Percentiles rank a stretch among this genome's conserved stretches.
phyloP scores from a whole-genome alignment of 2,113 vertebrate species.

The Origma solitaria region DNA sequence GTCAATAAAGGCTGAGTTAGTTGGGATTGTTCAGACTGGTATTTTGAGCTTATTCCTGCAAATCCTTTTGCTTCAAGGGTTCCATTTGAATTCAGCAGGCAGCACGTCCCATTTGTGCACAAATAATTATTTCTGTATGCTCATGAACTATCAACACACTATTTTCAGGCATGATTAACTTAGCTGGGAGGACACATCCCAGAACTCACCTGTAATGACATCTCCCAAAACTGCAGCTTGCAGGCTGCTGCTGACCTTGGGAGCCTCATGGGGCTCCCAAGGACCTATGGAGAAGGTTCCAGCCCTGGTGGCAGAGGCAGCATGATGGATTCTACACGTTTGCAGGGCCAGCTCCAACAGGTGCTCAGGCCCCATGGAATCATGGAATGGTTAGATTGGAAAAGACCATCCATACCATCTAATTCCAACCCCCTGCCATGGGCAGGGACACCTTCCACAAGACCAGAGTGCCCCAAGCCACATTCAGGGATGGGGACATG shows the following conservation, averaged over 20 bases:
- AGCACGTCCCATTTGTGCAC: background rate
- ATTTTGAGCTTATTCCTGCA: background rate
- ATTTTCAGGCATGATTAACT: background rate
- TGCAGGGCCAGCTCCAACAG: fast-evolving
- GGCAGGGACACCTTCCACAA: background rate
- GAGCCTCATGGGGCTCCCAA: background rate
- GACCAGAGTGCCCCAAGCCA: background rate
- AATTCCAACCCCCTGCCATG: background rate
- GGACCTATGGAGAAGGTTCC: background rate
- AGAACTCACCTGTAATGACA: background rate
- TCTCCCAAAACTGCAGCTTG: background rate
- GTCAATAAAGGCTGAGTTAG: background rate
- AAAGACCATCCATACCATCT: background rate
- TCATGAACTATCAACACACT: background rate
- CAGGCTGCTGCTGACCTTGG: background rate
- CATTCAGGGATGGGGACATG: too few relatives aligned
- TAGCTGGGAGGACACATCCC: background rate
- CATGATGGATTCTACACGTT: fast-evolving
- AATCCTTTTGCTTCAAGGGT: background rate
- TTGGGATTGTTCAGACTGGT: background rate
- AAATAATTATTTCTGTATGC: background rate
- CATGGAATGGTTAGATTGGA: background rate
- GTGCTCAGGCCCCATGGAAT: background rate
- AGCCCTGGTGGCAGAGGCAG: background rate
- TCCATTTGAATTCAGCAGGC: background rate